Percentiles rank a stretch among this genome's conserved stretches.
These are phyloP conservation scores for Melanotus villosus DNA, from an alignment of 2,888 invertebrate genomes.

Conservation along the genomic window DNA sequence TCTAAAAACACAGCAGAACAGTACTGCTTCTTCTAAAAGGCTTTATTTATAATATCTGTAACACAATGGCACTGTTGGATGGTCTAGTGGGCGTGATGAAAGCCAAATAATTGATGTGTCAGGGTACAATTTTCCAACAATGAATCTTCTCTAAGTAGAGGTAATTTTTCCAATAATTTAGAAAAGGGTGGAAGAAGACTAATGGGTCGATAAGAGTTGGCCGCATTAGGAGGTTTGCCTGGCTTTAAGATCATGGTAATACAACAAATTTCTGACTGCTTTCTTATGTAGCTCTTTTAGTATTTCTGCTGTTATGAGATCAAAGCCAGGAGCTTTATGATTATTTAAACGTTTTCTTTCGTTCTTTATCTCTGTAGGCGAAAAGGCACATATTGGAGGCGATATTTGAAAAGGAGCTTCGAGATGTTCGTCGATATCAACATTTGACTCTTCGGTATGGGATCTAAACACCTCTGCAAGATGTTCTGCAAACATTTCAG, in stretches of 20 bases:
- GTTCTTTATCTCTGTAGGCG: neutral
- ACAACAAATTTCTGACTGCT: too few species aligned
- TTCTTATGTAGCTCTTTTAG: neutral
- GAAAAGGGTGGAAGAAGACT: too few species aligned
- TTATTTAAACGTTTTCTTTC: constrained; percentile 1
- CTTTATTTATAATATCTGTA: neutral
- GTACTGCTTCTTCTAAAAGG: neutral
- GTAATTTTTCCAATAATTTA: too few species aligned
- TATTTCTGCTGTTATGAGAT: constrained; percentile 5
- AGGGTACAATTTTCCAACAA: too few species aligned
- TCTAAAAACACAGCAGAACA: neutral
- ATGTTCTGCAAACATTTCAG: neutral
- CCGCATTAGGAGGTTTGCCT: too few species aligned
- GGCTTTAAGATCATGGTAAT: too few species aligned
- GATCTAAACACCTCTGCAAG: neutral
- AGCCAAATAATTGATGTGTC: too few species aligned
- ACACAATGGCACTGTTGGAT: neutral
- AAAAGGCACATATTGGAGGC: neutral
- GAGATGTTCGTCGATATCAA: neutral
- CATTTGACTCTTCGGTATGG: neutral
- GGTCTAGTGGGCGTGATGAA: neutral
- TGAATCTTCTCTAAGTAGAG: too few species aligned
- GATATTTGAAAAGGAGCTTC: neutral
- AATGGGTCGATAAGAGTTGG: too few species aligned
- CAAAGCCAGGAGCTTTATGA: constrained; percentile 3